A percentile compares a stretch with the other conserved stretches of the same genome.
These are phyloP conservation scores for Stigmatopora argus DNA, from an alignment of 2,113 vertebrate genomes.

Conservation along the genomic window DNA sequence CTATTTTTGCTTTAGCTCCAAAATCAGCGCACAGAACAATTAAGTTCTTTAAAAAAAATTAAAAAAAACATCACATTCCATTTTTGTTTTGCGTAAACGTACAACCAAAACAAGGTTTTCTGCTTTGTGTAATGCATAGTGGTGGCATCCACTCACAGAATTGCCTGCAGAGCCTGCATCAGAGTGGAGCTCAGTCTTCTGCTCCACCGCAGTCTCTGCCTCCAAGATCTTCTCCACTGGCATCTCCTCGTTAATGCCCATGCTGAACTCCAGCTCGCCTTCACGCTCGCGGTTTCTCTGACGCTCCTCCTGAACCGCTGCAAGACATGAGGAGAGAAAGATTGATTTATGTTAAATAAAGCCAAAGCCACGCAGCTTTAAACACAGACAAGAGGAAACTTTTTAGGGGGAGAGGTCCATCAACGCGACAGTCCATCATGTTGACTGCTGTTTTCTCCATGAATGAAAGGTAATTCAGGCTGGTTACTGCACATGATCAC, in stretches of 20 bases:
- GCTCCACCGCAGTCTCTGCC: conserved; percentile 85
- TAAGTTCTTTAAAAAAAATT: too few species aligned
- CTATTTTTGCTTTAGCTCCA: neutral
- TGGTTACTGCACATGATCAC: too few species aligned
- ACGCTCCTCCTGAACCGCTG: conserved; percentile 88
- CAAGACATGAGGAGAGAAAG: conserved; percentile 9
- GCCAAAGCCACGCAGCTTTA: neutral
- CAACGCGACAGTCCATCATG: neutral
- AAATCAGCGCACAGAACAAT: neutral
- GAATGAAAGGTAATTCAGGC: neutral
- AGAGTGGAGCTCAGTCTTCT: conserved; percentile 81
- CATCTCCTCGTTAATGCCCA: conserved; percentile 85
- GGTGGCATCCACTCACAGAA: conserved; percentile 71
- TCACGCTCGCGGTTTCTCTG: conserved; percentile 84
- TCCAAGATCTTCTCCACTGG: conserved; percentile 90
- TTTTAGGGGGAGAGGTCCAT: neutral
- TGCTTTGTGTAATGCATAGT: neutral
- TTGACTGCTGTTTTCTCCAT: neutral
- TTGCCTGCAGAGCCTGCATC: conserved; percentile 76
- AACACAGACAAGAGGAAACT: neutral
- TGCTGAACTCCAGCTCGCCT: conserved; percentile 74
- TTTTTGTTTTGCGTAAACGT: neutral
- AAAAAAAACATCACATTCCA: neutral
- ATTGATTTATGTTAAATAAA: neutral
- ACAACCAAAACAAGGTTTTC: neutral